phyloP scores from a whole-genome alignment of 2,113 vertebrate genomes.

The Eublepharis macularius region DNA sequence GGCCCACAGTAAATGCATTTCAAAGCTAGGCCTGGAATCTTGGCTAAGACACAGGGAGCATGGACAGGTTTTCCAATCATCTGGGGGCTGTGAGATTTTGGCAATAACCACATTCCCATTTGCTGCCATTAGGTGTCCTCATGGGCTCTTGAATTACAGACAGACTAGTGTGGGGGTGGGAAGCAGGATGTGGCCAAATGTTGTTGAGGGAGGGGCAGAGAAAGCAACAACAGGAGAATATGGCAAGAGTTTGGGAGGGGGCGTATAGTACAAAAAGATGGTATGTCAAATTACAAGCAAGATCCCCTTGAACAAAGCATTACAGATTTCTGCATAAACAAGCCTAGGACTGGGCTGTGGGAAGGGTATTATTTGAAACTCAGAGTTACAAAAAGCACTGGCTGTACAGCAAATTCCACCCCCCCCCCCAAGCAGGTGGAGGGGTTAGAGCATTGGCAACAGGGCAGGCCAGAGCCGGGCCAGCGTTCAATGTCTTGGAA shows the following conservation, averaged over 20 bases:
- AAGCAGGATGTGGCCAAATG: neutral
- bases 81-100: slow-evolving; percentile 9
- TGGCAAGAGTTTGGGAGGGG: neutral
- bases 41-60: slow-evolving; percentile 58
- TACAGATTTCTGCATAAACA: neutral
- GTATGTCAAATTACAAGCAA: neutral
- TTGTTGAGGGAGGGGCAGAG: neutral
- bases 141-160: slow-evolving; percentile 3
- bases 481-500: neutral
- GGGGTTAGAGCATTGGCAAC: slow-evolving; percentile 23
- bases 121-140: slow-evolving; percentile 70
- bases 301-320: neutral
- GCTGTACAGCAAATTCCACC: neutral
- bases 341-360: neutral
- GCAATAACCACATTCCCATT: slow-evolving; percentile 44
- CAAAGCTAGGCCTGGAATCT: slow-evolving; percentile 54
- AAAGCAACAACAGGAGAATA: neutral
- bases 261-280: neutral
- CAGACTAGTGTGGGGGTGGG: slow-evolving; percentile 13
- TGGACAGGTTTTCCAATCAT: slow-evolving; percentile 50
- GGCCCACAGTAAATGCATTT: slow-evolving; percentile 58
- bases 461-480: neutral
- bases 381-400: neutral
- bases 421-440: slow-evolving; percentile 23
- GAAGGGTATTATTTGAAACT: neutral